Evolutionary conservation across 2,113 vertebrate genomes (phyloP).

Genomic region (Murina feae): DNA sequence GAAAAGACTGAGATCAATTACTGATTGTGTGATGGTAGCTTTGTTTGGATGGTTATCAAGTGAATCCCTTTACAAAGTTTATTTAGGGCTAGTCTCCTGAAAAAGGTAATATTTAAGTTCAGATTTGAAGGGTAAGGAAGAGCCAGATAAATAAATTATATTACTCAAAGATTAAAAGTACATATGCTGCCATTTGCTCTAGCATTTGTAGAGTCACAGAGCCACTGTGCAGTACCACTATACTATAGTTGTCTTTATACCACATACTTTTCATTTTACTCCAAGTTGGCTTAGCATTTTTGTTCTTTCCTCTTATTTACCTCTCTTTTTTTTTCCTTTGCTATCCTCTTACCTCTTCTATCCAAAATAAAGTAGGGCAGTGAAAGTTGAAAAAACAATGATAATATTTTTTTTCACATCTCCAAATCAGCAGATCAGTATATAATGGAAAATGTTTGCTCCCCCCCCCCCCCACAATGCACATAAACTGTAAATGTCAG

Average conservation of each 20-base stretch:
- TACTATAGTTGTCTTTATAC: fast-evolving
- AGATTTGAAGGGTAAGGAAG: neutral
- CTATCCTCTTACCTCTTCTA: neutral
- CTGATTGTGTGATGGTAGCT: neutral
- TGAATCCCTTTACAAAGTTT: neutral
- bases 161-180: neutral
- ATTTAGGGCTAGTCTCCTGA: neutral
- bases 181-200: fast-evolving
- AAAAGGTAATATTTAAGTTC: neutral
- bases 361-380: neutral
- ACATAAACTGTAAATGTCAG: neutral
- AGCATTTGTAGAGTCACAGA: neutral
- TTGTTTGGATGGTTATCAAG: neutral
- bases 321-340: neutral
- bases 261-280: neutral
- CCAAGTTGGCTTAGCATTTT: neutral
- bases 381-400: neutral
- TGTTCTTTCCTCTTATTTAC: neutral
- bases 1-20: neutral
- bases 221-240: fast-evolving
- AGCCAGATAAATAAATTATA: neutral
- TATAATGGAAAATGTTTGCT: neutral
- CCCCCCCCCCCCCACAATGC: neutral
- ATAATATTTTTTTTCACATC: neutral
- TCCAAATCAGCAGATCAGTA: neutral